Percentiles rank a stretch among this genome's conserved stretches.
phyloP scores from a whole-genome alignment of 2,113 vertebrate genomes.

The Phyllostomus discolor region DNA sequence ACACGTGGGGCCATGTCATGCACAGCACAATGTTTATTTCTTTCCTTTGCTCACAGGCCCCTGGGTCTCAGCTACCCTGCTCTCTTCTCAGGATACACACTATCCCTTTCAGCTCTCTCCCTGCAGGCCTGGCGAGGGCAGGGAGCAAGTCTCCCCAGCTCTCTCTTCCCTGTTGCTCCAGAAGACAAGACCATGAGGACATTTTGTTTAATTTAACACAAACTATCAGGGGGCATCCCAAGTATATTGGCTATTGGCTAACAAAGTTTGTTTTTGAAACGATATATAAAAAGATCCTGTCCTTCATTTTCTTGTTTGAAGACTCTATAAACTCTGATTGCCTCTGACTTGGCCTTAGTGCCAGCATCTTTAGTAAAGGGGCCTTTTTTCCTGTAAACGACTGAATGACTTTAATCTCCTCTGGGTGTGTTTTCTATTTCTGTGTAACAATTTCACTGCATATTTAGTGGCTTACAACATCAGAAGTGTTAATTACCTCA shows the following conservation, averaged over 20 bases:
- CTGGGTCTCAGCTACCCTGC: background rate
- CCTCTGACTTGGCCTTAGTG: background rate
- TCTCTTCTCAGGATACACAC: background rate
- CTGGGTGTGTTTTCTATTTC: background rate
- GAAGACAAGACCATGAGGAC: background rate
- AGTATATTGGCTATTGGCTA: background rate
- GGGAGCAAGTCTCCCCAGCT: background rate
- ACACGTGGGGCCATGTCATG: background rate
- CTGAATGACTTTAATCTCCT: background rate
- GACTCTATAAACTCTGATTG: background rate
- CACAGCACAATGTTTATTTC: background rate
- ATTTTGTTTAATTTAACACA: background rate
- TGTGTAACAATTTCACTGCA: background rate
- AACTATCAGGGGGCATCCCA: background rate
- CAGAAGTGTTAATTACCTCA: background rate
- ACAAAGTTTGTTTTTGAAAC: background rate
- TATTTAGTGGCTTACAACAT: background rate
- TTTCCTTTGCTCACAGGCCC: background rate
- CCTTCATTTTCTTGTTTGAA: background rate
- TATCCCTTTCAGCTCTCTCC: background rate
- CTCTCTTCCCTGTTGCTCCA: background rate
- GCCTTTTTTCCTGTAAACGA: background rate
- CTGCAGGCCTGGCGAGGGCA: background rate
- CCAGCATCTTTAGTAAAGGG: background rate
- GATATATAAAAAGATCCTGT: background rate